Base-by-base conservation (phyloP, 2,113 vertebrate genomes). In the Corvus moneduloides region DNA sequence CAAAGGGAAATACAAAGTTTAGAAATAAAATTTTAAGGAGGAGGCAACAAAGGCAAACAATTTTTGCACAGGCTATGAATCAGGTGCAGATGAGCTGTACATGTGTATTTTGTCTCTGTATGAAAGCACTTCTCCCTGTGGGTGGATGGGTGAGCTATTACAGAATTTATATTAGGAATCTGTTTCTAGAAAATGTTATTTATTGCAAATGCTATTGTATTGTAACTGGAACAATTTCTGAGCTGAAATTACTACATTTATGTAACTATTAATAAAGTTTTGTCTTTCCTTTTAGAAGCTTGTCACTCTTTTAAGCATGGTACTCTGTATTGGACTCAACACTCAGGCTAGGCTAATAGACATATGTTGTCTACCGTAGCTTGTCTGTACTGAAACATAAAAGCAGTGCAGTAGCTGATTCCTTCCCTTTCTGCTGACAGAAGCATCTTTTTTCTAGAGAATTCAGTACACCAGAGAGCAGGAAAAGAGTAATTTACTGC, bases 191-290 rank as follows among this genome's bases (percentile, higher is more conserved):
- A 91, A 75, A 76, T 91, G 64, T 79, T 92, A 81, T 76, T 94
- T 96, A 78, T 67, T 79, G 87, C 55, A 86, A 84, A 68, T 49
- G n/a, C 43, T 55, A 27, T 76, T 54, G 78, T 89, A 63, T 78
- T 95, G 51, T 96, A 91, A 90, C 55, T 80, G 78, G 90, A 96
- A 74, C 51, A 8, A 73, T 87, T 97, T 96, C 88, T 87, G 54
- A 88, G 59, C 48, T 87, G 77, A 91, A 87, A 87, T 55, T 30
- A 92, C 44, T 93, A 86, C 63, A 63, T 83, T 75, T 87, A 88
- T 91, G 86, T 95, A 73, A 68, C 63, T 77, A 64, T 56, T 92
- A 95, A 96, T 95, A 96, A 94, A 97, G 59, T 84, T 90, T 91
- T 80, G 39, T 91, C 59, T 95, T 84, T 95, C 58, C 84, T 95